Evolutionary conservation across 2,888 invertebrate genomes (phyloP), one percentile per base, ranked within the genome.

Genomic region (Liodrosophila aerea): DNA sequence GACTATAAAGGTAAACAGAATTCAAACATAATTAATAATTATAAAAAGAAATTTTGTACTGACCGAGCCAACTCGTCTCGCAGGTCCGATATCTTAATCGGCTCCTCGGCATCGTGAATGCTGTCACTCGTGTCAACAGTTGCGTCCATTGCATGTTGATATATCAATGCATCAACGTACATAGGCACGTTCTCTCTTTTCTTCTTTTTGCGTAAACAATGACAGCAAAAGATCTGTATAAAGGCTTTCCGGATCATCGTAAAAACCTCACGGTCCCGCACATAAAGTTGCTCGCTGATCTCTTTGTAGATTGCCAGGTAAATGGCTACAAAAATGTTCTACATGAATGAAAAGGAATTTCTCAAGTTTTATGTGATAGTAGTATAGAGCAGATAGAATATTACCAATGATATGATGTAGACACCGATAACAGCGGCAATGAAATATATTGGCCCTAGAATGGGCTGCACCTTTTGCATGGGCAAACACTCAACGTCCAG

Each of bases 281-380:
- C 9, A 7, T n/a, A 29, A n/a, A 12, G 30, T 1, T 1, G 29
- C 30, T 13, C 16, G 30, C 18, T 57, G 2, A 46, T 36, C 9
- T 52, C 40, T 0, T 40, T 5, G 18, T 57, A 49, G 11, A 31
- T 7, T 2, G 36, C 8, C 31, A 67, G n/a, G 8, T 49, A 40
- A n/a, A 67, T 52, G 3, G 64, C 70, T 11, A 57, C 31, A 52
- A 69, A 64, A 0, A 67, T 7, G 15, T 57, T 52, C 66, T 67
- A 12, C 11, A 9, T 3, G 1, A 1, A 0, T 0, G 8, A 4
- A 8, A 18, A 7, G 0, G 1, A n/a, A 1, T 0, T 30, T 9
- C 0, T 18, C 0, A 2, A n/a, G 1, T 12, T 9, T 16, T 3
- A 36, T 33, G n/a, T n/a, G n/a, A n/a, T n/a, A n/a, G n/a, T n/a